Percentiles rank a stretch among this genome's conserved stretches.
phyloP scores from a whole-genome alignment of 2,113 vertebrate species.

The Chelonoidis abingdonii region DNA sequence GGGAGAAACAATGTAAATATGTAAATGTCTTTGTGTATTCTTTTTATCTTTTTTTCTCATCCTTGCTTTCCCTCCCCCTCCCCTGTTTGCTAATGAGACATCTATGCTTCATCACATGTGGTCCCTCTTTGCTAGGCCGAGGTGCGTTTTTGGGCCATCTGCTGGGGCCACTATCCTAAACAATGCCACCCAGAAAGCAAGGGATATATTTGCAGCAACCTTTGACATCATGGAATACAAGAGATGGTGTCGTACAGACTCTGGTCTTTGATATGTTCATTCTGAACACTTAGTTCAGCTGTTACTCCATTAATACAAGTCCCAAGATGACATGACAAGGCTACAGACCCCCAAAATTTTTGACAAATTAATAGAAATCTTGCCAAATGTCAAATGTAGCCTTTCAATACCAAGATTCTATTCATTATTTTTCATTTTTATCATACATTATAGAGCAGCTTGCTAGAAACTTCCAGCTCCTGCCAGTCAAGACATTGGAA shows the following conservation, averaged over 20 bases:
- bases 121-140: constrained; percentile 73
- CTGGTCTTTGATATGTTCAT: constrained; percentile 29
- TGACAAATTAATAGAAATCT: not conserved
- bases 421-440: not conserved
- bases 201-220: constrained; percentile 71
- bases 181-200: constrained; percentile 78
- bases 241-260: constrained; percentile 47
- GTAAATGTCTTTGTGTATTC: constrained; percentile 84
- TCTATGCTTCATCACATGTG: constrained; percentile 77
- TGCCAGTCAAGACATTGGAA: not conserved
- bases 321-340: fast-evolving
- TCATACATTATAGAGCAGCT: not conserved
- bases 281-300: constrained; percentile 67
- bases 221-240: constrained; percentile 74
- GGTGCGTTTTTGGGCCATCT: constrained; percentile 82
- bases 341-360: not conserved
- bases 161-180: constrained; percentile 76
- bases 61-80: constrained; percentile 32
- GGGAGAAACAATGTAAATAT: constrained; percentile 85
- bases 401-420: not conserved
- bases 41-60: constrained; percentile 82
- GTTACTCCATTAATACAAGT: constrained; percentile 56
- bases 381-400: not conserved
- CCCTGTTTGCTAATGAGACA: constrained; percentile 81
- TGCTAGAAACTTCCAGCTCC: not conserved